Conservation (phyloP, 2,113 vertebrate species). For the Cyanoramphus novaezelandiae region DNA sequence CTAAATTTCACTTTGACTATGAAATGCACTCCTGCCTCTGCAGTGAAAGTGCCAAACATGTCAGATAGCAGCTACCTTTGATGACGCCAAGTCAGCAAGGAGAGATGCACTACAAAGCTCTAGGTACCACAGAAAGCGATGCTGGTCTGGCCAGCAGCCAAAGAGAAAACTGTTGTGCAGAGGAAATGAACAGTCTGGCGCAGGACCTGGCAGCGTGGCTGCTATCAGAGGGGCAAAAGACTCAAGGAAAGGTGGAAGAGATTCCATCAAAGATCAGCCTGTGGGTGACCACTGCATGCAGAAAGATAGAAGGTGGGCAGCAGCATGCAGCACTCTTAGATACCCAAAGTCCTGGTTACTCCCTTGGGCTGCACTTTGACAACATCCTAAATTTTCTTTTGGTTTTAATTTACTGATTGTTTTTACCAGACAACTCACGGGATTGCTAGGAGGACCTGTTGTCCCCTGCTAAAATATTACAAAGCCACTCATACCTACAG, state of each 20-base stretch:
- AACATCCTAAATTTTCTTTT: neutral
- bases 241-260: neutral
- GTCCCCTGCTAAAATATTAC: neutral
- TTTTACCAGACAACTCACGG: neutral
- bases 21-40: neutral
- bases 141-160: neutral
- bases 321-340: neutral
- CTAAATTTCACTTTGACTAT: conserved; percentile 37
- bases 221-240: neutral
- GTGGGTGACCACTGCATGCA: rapidly evolving
- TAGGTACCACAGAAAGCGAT: neutral
- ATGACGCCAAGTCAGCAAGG: conserved; percentile 18
- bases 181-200: neutral
- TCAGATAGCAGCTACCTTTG: conserved; percentile 10
- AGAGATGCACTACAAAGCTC: conserved; percentile 38
- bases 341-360: rapidly evolving
- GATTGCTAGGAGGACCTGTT: neutral
- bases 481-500: neutral
- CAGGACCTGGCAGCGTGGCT: neutral
- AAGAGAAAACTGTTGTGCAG: neutral
- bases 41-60: neutral
- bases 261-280: rapidly evolving
- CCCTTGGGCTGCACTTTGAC: neutral
- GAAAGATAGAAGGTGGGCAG: neutral
- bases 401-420: neutral